phyloP scores from a whole-genome alignment of 2,888 invertebrate species.

The Acrobasis suavella region DNA sequence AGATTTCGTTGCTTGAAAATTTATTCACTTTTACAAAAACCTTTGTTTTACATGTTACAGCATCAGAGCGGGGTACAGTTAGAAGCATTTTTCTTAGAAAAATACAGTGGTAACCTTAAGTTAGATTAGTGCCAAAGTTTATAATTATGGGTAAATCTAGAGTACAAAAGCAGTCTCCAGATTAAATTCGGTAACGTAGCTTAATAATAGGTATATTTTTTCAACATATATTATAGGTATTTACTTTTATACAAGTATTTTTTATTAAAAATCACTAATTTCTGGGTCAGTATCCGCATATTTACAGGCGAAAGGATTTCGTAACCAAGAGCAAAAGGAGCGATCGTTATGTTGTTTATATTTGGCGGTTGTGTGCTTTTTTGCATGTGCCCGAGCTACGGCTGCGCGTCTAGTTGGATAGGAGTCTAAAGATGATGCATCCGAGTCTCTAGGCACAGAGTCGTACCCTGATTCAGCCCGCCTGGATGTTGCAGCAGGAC shows the following conservation, averaged over 20 bases:
- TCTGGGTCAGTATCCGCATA: constrained; percentile 88
- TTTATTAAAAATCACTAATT: constrained; percentile 83
- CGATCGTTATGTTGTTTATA: constrained; percentile 88
- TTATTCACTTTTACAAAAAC: constrained; percentile 59
- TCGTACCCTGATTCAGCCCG: constrained; percentile 96
- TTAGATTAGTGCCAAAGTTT: constrained; percentile 70
- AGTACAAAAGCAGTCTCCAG: constrained; percentile 84
- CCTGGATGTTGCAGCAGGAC: constrained; percentile 89
- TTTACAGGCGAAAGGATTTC: constrained; percentile 90
- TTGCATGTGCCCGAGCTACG: constrained; percentile 74
- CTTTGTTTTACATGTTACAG: constrained; percentile 44
- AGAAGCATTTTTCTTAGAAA: constrained; percentile 70
- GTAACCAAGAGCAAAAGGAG: constrained; percentile 88
- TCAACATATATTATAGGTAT: no score
- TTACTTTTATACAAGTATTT: constrained; percentile 30
- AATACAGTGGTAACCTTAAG: constrained; percentile 75
- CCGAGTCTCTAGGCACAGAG: constrained; percentile 93
- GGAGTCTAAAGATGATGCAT: constrained; percentile 93
- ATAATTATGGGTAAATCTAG: constrained; percentile 72
- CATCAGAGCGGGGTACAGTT: constrained; percentile 41
- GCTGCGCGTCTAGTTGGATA: constrained; percentile 77
- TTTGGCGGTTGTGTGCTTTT: constrained; percentile 83
- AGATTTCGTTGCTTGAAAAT: constrained; percentile 51
- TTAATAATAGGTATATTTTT: constrained; percentile 67
- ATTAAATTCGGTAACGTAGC: constrained; percentile 83